A percentile compares a stretch with the other conserved stretches of the same genome.
phyloP scores from a whole-genome alignment of 1,140 invertebrate species.

The Capitella teleta region DNA sequence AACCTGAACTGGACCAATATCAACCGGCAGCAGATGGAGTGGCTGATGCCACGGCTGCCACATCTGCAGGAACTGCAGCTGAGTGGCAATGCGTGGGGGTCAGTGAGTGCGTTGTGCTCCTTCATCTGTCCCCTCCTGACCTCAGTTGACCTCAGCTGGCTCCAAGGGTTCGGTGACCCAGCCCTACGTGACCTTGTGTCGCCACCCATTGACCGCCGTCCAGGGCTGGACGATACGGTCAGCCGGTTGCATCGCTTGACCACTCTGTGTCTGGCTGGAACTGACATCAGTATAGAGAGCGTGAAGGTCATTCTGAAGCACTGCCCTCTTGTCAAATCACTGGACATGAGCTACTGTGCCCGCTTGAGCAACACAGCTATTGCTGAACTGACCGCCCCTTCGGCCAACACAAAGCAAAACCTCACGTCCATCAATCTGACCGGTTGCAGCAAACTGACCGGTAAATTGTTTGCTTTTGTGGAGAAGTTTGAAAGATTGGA shows the following conservation, averaged over 20 bases:
- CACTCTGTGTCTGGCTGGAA: conserved; percentile 65
- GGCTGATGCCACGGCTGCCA: conserved; percentile 73
- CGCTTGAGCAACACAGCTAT: conserved; percentile 78
- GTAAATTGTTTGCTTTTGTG: conserved; percentile 66
- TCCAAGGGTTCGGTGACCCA: conserved; percentile 67
- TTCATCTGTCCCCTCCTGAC: conserved; percentile 68
- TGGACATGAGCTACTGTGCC: conserved; percentile 74
- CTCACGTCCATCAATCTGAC: conserved; percentile 58
- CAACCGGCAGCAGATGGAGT: conserved; percentile 69
- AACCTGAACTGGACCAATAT: conserved; percentile 75
- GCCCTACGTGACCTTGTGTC: conserved; percentile 65
- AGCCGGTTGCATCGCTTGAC: conserved; percentile 66
- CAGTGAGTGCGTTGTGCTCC: conserved; percentile 67
- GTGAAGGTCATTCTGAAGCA: conserved; percentile 68
- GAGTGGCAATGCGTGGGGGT: conserved; percentile 65
- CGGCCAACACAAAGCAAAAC: conserved; percentile 47
- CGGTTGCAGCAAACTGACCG: conserved; percentile 69
- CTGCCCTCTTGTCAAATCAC: conserved; percentile 55
- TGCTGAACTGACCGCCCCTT: conserved; percentile 62
- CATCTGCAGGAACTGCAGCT: conserved; percentile 65
- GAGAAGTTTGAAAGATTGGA: conserved; percentile 30
- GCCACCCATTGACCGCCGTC: conserved; percentile 68
- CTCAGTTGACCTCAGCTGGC: conserved; percentile 64
- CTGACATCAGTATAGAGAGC: conserved; percentile 77
- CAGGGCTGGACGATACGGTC: conserved; percentile 68